phyloP scores from a whole-genome alignment of 2,113 vertebrate species.

The Aix galericulata region DNA sequence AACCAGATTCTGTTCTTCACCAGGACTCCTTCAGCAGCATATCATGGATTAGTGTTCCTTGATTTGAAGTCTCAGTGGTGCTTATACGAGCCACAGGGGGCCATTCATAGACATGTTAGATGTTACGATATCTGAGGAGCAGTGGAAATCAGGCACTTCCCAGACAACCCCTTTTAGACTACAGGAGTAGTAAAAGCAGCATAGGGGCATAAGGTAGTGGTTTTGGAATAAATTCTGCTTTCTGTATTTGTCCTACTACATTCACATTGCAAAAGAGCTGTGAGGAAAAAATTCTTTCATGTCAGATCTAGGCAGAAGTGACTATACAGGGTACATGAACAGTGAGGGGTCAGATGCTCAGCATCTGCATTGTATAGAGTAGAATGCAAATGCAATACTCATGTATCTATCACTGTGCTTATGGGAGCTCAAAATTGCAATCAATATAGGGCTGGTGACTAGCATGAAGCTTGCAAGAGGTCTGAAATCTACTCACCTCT shows the following conservation, averaged over 20 bases:
- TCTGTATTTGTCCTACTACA: not conserved
- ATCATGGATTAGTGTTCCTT: not conserved
- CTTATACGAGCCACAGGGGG: not conserved
- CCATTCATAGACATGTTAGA: rapidly evolving
- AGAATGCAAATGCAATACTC: not conserved
- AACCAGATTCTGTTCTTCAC: not conserved
- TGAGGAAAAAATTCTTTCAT: not conserved
- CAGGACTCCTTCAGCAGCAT: not conserved
- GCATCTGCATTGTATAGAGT: not conserved
- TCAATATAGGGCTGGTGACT: not conserved
- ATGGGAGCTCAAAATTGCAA: not conserved
- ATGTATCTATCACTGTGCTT: not conserved
- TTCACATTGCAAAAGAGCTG: not conserved
- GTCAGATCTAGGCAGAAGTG: not conserved
- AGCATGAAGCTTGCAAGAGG: not conserved
- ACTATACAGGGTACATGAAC: not conserved
- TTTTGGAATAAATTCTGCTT: not conserved
- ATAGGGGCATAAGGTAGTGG: not conserved
- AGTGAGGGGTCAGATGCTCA: not conserved
- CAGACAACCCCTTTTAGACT: not conserved
- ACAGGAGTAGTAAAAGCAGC: not conserved
- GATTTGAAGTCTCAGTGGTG: not conserved
- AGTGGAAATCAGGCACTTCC: not conserved
- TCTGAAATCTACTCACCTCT: not conserved
- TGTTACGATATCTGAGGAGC: not conserved